phyloP scores from a whole-genome alignment of 2,797 vertebrate species.

The Channa striata region DNA sequence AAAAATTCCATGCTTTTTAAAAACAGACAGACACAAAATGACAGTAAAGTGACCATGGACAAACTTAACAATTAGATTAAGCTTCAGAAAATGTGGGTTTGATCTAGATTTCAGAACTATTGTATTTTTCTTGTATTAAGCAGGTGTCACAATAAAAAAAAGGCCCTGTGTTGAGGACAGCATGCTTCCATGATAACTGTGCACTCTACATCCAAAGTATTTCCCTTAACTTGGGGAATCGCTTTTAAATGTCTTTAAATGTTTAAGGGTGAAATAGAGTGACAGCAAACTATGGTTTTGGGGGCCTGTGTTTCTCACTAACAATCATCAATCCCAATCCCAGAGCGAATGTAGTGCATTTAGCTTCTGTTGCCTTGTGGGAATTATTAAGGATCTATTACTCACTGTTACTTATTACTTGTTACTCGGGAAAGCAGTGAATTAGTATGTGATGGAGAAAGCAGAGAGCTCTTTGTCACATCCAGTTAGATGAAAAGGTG shows the following conservation, averaged over 20 bases:
- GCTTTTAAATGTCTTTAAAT: too few relatives aligned
- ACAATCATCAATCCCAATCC: slow-evolving; percentile 34
- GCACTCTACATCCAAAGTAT: slow-evolving; percentile 36
- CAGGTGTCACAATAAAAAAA: neutral
- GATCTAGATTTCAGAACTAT: neutral
- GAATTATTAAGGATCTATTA: slow-evolving; percentile 63
- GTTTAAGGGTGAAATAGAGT: slow-evolving; percentile 33
- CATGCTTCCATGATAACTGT: slow-evolving; percentile 8
- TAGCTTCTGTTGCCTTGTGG: slow-evolving; percentile 42
- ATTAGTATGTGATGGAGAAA: slow-evolving; percentile 22
- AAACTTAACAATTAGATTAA: neutral
- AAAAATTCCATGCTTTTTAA: neutral
- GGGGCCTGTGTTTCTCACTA: slow-evolving; percentile 13
- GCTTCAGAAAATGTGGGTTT: neutral
- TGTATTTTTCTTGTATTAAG: neutral
- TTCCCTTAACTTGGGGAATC: slow-evolving; percentile 22
- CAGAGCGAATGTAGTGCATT: slow-evolving; percentile 40
- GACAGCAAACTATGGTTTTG: slow-evolving; percentile 37
- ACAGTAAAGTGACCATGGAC: too few relatives aligned
- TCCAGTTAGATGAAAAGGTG: slow-evolving; percentile 11
- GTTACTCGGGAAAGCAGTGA: slow-evolving; percentile 53
- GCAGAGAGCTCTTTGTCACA: slow-evolving; percentile 44
- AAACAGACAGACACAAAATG: neutral
- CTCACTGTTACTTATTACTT: slow-evolving; percentile 71
- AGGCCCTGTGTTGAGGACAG: too few relatives aligned